These are phyloP conservation scores for Aethes cnicana DNA, from an alignment of 2,888 invertebrate species.

Conservation along the genomic window DNA sequence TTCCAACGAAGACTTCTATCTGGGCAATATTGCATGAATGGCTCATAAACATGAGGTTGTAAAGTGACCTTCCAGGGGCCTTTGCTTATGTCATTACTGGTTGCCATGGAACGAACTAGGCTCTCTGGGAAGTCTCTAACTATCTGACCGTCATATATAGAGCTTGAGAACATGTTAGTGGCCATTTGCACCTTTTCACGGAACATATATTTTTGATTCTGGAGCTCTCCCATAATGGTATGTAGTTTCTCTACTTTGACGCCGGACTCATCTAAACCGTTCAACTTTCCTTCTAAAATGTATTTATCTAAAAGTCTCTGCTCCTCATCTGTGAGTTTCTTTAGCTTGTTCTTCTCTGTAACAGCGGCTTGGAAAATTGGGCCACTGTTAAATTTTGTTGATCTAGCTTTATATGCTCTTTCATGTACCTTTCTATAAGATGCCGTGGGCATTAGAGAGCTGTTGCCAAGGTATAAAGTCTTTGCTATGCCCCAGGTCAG, in stretches of 20 bases:
- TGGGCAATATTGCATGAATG: slow-evolving; percentile 93
- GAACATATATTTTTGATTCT: slow-evolving; percentile 83
- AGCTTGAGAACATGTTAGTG: slow-evolving; percentile 85
- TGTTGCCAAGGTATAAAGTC: slow-evolving; percentile 90
- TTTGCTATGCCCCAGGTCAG: slow-evolving; percentile 94
- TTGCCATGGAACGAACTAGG: slow-evolving; percentile 85
- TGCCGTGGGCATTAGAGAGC: slow-evolving; percentile 89
- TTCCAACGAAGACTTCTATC: slow-evolving; percentile 90
- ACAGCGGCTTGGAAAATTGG: slow-evolving; percentile 87
- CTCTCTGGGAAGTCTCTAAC: slow-evolving; percentile 89
- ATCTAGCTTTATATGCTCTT: slow-evolving; percentile 88
- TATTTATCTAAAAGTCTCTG: slow-evolving; percentile 89
- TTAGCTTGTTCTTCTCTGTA: slow-evolving; percentile 72
- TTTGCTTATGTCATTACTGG: slow-evolving; percentile 82
- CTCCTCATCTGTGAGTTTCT: slow-evolving; percentile 83
- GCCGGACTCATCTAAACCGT: slow-evolving; percentile 87
- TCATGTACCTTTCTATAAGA: slow-evolving; percentile 90
- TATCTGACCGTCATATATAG: slow-evolving; percentile 84
- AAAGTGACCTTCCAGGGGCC: slow-evolving; percentile 94
- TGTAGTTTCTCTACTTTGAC: slow-evolving; percentile 70
- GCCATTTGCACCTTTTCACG: slow-evolving; percentile 85
- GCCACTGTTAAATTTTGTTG: slow-evolving; percentile 87
- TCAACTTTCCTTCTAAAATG: slow-evolving; percentile 90
- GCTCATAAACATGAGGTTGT: slow-evolving; percentile 86
- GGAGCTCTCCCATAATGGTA: slow-evolving; percentile 76